Evolutionary conservation across 2,888 invertebrate species (phyloP).

Genomic region (Eucera pruinosa): DNA sequence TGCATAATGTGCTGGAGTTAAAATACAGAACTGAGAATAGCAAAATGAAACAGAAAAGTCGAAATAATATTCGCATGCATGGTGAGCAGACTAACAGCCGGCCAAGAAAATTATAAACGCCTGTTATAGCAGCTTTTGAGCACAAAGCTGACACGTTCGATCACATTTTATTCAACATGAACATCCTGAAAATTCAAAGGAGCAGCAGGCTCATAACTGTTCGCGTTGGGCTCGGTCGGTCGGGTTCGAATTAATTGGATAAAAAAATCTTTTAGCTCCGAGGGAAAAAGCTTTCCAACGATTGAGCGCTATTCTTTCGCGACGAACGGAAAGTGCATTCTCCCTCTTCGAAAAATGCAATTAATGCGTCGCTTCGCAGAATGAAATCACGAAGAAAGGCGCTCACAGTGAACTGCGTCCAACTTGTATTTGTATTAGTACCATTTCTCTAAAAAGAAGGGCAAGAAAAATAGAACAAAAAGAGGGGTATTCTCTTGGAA

Average conservation of each 20-base stretch:
- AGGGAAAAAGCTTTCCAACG: constrained; percentile 41
- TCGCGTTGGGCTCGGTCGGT: not conserved
- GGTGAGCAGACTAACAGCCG: not conserved
- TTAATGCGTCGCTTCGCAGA: constrained; percentile 35
- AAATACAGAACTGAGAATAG: no score
- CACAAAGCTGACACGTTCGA: constrained; percentile 12
- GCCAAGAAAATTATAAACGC: constrained; percentile 3
- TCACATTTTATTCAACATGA: constrained; percentile 41
- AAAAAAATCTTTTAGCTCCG: constrained; percentile 52
- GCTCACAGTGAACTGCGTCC: constrained; percentile 1
- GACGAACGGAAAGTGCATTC: constrained; percentile 39
- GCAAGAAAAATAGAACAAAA: not conserved
- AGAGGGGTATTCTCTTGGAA: not conserved
- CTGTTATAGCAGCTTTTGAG: constrained; percentile 11
- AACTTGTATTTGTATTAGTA: constrained; percentile 19
- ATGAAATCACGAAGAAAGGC: constrained; percentile 32
- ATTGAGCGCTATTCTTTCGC: constrained; percentile 41
- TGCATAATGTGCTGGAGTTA: no score
- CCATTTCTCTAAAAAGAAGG: not conserved
- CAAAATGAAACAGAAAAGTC: no score
- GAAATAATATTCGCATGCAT: no score
- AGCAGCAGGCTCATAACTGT: constrained; percentile 6
- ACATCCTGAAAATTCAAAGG: constrained; percentile 50
- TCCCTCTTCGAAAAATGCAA: constrained; percentile 47
- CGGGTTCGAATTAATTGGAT: constrained; percentile 50